A percentile compares a stretch with the other conserved stretches of the same genome.
These are phyloP conservation scores for Xyrichtys novacula DNA, from an alignment of 2,797 vertebrate species.

Conservation along the genomic window DNA sequence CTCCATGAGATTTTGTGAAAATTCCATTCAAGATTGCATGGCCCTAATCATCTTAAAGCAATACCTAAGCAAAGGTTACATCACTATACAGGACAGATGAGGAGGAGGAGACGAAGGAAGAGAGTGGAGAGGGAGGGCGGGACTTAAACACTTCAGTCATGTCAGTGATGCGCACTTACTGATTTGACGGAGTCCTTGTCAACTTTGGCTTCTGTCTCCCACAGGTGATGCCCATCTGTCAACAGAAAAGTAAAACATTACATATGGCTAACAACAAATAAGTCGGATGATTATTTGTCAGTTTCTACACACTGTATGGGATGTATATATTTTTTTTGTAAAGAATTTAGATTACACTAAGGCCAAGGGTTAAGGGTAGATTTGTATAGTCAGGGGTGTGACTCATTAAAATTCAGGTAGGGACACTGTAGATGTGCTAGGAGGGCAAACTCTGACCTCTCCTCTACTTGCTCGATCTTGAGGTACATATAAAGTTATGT, in stretches of 20 bases:
- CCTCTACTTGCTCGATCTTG: too few relatives aligned
- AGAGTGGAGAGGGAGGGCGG: slow-evolving; percentile 55
- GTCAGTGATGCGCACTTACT: slow-evolving; percentile 85
- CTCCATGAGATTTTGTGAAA: slow-evolving; percentile 75
- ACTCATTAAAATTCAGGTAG: too few relatives aligned
- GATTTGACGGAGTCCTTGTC: slow-evolving; percentile 95
- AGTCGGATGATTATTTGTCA: too few relatives aligned
- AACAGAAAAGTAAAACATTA: slow-evolving; percentile 36
- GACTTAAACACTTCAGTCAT: slow-evolving; percentile 40
- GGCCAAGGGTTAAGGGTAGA: too few relatives aligned
- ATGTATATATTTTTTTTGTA: too few relatives aligned
- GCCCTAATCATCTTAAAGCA: slow-evolving; percentile 74
- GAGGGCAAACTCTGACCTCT: too few relatives aligned
- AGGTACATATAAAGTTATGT: too few relatives aligned
- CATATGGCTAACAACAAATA: slow-evolving; percentile 4
- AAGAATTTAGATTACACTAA: too few relatives aligned
- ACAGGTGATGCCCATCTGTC: slow-evolving; percentile 96
- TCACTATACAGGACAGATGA: slow-evolving; percentile 78
- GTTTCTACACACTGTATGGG: too few relatives aligned
- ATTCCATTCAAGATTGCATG: slow-evolving; percentile 83
- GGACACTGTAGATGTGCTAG: too few relatives aligned
- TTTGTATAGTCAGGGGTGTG: too few relatives aligned
- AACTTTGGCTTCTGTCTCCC: slow-evolving; percentile 97
- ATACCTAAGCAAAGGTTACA: slow-evolving; percentile 81
- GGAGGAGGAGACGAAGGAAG: slow-evolving; percentile 57